These are phyloP conservation scores for Tanytarsus gracilentus DNA, from an alignment of 2,888 invertebrate genomes.

Conservation along the genomic window DNA sequence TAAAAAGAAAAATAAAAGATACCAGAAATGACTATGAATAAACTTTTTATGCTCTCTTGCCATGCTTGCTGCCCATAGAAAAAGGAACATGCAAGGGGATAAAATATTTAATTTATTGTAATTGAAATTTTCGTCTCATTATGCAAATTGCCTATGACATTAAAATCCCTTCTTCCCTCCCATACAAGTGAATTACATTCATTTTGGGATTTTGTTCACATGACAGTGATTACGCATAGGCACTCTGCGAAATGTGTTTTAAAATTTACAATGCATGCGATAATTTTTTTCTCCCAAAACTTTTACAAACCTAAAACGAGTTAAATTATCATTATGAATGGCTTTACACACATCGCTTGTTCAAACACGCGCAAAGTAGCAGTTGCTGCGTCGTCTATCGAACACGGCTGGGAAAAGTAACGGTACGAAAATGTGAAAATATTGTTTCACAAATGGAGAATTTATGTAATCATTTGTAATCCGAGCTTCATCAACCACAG, in stretches of 20 bases:
- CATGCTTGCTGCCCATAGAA: no score
- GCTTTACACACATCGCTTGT: no score
- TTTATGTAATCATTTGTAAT: constrained; percentile 23
- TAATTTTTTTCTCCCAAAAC: background rate
- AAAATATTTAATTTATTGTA: constrained; percentile 19
- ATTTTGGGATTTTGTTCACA: no score
- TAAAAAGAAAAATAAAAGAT: no score
- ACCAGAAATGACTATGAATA: background rate
- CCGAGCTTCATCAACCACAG: constrained; percentile 4
- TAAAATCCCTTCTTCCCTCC: background rate
- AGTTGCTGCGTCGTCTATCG: no score
- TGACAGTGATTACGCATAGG: no score
- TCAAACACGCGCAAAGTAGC: no score
- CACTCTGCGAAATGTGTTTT: background rate
- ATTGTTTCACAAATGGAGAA: constrained; percentile 12
- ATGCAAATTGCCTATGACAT: background rate
- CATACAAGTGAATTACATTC: background rate
- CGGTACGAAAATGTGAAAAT: background rate
- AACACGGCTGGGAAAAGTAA: background rate
- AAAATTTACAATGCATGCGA: background rate
- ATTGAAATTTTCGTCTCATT: constrained; percentile 19
- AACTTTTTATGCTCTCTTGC: no score
- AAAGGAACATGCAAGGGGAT: background rate
- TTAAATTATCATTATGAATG: background rate
- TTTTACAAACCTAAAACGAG: background rate